phyloP scores from a whole-genome alignment of 1,140 invertebrate species.

The Papilio polyxenes region DNA sequence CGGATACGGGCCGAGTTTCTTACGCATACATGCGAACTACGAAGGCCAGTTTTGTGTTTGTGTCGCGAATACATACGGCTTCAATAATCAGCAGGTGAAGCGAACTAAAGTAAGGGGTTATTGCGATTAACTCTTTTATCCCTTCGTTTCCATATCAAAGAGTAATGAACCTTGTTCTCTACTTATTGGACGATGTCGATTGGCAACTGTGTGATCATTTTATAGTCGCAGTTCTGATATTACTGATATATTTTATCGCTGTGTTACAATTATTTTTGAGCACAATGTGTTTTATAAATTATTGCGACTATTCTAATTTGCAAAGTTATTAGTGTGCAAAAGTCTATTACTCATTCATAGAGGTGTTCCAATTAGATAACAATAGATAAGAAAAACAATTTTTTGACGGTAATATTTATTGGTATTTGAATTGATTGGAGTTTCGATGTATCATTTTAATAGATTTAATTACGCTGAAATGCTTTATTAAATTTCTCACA shows the following conservation, averaged over 20 bases:
- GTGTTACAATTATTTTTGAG: conserved; percentile 12
- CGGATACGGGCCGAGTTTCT: conserved; percentile 79
- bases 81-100: conserved; percentile 80
- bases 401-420: conserved; percentile 24
- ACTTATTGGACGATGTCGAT: conserved; percentile 75
- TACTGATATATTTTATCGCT: not conserved
- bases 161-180: conserved; percentile 79
- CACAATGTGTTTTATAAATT: conserved; percentile 18
- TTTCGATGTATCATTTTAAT: conserved; percentile 16
- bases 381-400: conserved; percentile 28
- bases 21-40: conserved; percentile 76
- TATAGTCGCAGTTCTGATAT: conserved; percentile 25
- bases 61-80: conserved; percentile 78
- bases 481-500: conserved; percentile 18
- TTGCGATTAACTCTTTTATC: conserved; percentile 81
- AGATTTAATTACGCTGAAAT: not conserved
- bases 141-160: conserved; percentile 81
- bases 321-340: conserved; percentile 32
- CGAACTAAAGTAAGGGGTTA: conserved; percentile 78
- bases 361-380: conserved; percentile 39
- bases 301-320: conserved; percentile 16
- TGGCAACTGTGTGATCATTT: conserved; percentile 77
- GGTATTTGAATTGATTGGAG: conserved; percentile 8
- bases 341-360: conserved; percentile 39
- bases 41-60: conserved; percentile 77